Evolutionary conservation across 2,797 vertebrate genomes (phyloP), one percentile per base, ranked within the genome.

Genomic region (Acanthornis magna): DNA sequence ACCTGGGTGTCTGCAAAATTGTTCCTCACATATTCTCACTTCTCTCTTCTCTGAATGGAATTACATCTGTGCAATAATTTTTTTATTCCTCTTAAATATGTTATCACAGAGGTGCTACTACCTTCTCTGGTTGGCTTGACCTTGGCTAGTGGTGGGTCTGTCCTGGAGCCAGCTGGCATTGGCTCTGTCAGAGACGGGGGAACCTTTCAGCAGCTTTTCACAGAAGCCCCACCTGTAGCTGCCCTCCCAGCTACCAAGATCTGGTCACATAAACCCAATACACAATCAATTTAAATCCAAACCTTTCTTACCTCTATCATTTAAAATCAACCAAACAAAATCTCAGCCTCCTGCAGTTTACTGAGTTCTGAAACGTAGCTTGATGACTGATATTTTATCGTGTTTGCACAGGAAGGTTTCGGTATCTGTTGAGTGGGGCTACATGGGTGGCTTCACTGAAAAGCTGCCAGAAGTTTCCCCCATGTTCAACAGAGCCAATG

Each of bases 61-160:
- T 48, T 32, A 48, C 12, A 54, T 32, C 13, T 5, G 2, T 27
- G 18, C 9, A 36, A 42, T 4, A 61, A 19, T 5, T 13, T 74
- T 25, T 53, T 27, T 20, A 55, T 32, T 47, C 34, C 11, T 42
- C 48, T 54, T 27, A 48, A 51, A 51, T 20, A 12, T 38, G 15
- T 36, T 42, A 42, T 10, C 22, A 61, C 26, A 48, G 30, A 16
- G 21, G 13, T 54, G 30, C 50, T 55, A 9, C 42, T 57, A 43
- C 22, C 36, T 43, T 50, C 19, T 42, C 78, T 18, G 32, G 10
- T 3, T 55, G 42, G 13, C 48, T 55, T 15, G 5, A 22, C 42
- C 22, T 62, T 62, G 42, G 26, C 16, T 32, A 75, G 19, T 20
- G 22, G 16, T 8, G 15, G 3, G 2, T 61, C 34, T 0, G 0